Evolutionary conservation across 2,113 vertebrate genomes (phyloP).

Genomic region (Shinisaurus crocodilurus): DNA sequence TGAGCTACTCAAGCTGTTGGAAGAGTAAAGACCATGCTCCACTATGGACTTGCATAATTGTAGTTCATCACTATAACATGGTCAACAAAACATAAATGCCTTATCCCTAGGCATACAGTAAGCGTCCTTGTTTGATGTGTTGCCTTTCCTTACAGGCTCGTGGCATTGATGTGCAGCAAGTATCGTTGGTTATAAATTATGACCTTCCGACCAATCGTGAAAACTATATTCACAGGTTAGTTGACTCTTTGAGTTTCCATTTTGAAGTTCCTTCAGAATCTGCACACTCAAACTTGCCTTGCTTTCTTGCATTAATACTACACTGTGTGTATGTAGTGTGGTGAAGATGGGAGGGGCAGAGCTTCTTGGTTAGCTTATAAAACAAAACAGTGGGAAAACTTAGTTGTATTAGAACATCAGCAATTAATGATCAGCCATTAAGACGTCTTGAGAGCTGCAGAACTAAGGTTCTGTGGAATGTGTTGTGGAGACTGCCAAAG

Average conservation of each 20-base stretch:
- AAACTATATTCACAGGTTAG: constrained; percentile 98
- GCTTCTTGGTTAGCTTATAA: not conserved
- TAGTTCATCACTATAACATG: constrained; percentile 82
- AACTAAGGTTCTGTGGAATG: accelerated
- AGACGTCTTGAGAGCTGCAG: not conserved
- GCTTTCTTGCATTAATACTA: constrained; percentile 12
- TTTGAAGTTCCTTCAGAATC: not conserved
- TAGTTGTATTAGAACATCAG: not conserved
- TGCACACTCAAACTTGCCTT: not conserved
- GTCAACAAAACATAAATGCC: constrained; percentile 68
- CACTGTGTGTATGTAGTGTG: not conserved
- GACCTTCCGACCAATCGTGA: constrained; percentile 99
- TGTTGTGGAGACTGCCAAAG: accelerated
- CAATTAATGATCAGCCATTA: not conserved
- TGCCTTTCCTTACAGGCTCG: constrained; percentile 84
- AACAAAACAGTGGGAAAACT: constrained; percentile 65
- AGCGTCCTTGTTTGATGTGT: not conserved
- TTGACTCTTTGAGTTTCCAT: not conserved
- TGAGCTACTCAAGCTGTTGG: constrained; percentile 79
- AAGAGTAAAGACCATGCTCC: constrained; percentile 84
- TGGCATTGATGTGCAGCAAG: constrained; percentile 98
- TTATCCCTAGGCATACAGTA: accelerated
- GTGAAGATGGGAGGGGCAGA: not conserved
- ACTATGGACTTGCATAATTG: constrained; percentile 81
- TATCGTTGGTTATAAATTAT: constrained; percentile 98